Evolutionary conservation across 2,888 invertebrate species (phyloP), one percentile per base, ranked within the genome.

Genomic region (Criorhina ranunculi): DNA sequence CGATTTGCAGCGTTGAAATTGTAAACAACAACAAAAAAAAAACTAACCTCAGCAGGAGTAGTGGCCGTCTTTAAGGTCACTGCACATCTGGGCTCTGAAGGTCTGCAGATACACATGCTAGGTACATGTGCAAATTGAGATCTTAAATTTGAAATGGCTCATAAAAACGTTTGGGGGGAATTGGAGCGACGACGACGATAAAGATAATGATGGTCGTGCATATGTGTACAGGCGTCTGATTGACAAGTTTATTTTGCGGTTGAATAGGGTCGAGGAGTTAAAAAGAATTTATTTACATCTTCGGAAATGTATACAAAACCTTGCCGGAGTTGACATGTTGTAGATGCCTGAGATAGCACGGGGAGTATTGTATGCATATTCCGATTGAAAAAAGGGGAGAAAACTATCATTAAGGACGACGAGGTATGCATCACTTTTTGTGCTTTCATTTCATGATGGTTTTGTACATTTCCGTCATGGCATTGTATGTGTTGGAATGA

Each of bases 231-330:
- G 37, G 62, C 40, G 62, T 64, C 35, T 55, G 75, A 76, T 81
- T 75, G 80, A 76, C 62, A 76, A 60, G 67, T 81, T 76, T 81
- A 81, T 76, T 76, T 3, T 81, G 76, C 64, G 64, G 81, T 75
- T 55, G 46, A 67, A 44, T 51, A 40, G 55, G 76, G 55, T 76
- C 55, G 35, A 51, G 35, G 42, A 66, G 53, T 8, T 37, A 60
- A 24, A 67, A 46, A 60, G 44, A 17, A 57, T 75, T 75, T 75
- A 69, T 75, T 75, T 49, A 17, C 37, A 6, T 15, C 24, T 24
- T 57, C 44, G 35, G 12, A 19, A 24, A 17, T n/a, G 33, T 24
- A 11, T n/a, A 17, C 35, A 37, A 7, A 44, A 44, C n/a, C n/a
- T n/a, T n/a, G n/a, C n/a, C 8, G 44, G 15, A 8, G 8, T 4